Evolutionary conservation across 2,888 invertebrate genomes (phyloP).

Genomic region (Spodoptera littoralis): DNA sequence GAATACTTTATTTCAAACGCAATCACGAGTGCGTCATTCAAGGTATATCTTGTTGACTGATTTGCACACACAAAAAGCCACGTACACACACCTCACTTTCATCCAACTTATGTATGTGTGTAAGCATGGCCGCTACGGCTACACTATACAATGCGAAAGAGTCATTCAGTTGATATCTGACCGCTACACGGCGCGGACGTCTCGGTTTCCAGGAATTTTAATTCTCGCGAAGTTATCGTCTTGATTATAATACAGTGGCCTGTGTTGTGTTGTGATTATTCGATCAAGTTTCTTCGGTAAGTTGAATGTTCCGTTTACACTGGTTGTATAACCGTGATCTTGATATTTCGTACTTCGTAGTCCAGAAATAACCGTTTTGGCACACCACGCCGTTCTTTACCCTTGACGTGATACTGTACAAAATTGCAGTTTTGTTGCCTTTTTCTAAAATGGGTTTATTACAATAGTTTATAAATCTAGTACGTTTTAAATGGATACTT

Average conservation of each 20-base stretch:
- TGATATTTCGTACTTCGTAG: slow-evolving; percentile 58
- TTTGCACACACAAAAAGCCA: slow-evolving; percentile 61
- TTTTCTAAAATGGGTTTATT: slow-evolving; percentile 26
- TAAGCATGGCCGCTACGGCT: slow-evolving; percentile 54
- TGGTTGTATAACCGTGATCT: slow-evolving; percentile 70
- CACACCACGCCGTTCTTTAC: slow-evolving; percentile 69
- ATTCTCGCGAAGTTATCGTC: slow-evolving; percentile 59
- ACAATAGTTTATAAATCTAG: not conserved
- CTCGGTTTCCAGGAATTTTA: slow-evolving; percentile 34
- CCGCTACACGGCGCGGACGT: slow-evolving; percentile 66
- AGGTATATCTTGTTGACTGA: slow-evolving; percentile 54
- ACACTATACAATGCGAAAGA: slow-evolving; percentile 64
- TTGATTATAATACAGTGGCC: slow-evolving; percentile 54
- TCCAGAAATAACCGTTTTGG: slow-evolving; percentile 83
- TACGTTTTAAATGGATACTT: not conserved
- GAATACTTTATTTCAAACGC: slow-evolving; percentile 46
- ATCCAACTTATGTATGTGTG: slow-evolving; percentile 62
- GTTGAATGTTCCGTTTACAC: slow-evolving; percentile 54
- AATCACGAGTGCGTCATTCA: slow-evolving; percentile 67
- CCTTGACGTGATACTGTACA: slow-evolving; percentile 71
- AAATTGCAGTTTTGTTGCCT: slow-evolving; percentile 41
- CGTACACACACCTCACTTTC: slow-evolving; percentile 69
- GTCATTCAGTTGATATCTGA: slow-evolving; percentile 76
- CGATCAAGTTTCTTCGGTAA: slow-evolving; percentile 73
- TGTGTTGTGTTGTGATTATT: slow-evolving; percentile 78